Base-by-base conservation (phyloP, 2,113 vertebrate species). In the western clawed frog (Xenopus tropicalis) region DNA sequence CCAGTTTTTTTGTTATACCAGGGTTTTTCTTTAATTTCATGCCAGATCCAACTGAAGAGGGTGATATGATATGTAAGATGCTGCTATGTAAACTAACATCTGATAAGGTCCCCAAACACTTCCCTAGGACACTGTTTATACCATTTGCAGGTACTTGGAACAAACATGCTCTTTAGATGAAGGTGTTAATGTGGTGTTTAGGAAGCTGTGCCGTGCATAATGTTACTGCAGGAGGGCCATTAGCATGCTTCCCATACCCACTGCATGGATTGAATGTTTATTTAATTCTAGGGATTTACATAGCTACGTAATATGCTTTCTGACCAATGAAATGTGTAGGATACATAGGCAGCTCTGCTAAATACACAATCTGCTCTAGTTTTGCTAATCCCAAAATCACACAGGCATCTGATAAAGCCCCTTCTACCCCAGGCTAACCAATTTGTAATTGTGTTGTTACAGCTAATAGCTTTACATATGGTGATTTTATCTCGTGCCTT, bases 381-480 rank as follows among this genome's bases (percentile, higher is more conserved):
- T 75, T 0, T 0, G 21, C 16, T 85, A 83, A 88, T 86, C 83
- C 80, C 70, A 19, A 86, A 82, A 78, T 25, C 63, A 82, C 77
- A 74, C 66, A 74, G 57, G 54, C 58, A 42, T 79, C 73, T 78
- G 78, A 83, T 82, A 82, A 82, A 73, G 70, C 29, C 72, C 1
- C 42, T 4, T 66, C 62, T 70, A 79, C 85, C 78, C 81, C 66
- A 65, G 88, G 83, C 66, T 56, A 74, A 79, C 82, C 84, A 70
- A 84, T 88, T 90, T 86, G 82, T 77, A 80, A 75, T 79, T 87
- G 79, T 85, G 86, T 90, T 92, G 91, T 90, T 83, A 80, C 83
- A 83, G 79, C 84, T 86, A 84, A 90, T 86, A 84, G 79, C 79
- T 82, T 86, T 83, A 81, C 84, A 88, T 85, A 83, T 87, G 87